Base-by-base conservation (phyloP, 2,888 invertebrate genomes). In the Anticlea derivata region DNA sequence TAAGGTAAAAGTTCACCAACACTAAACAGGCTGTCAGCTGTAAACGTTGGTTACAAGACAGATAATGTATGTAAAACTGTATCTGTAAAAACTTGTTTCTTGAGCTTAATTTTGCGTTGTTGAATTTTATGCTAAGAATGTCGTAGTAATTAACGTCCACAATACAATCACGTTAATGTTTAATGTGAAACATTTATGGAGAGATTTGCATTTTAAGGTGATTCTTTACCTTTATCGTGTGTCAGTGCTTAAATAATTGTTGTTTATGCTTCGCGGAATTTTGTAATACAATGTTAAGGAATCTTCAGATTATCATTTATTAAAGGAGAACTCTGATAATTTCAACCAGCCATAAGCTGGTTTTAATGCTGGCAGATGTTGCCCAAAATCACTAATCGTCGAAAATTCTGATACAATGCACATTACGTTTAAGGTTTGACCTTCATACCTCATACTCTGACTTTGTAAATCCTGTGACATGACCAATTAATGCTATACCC, bases 61-160 rank as follows among this genome's bases (percentile, higher is more conserved):
- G 5, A 10, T 11, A 20, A 1, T 22, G 1, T 20, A 7, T 22
- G 7, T 4, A 20, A 39, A 39, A 17, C n/a, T 17, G 2, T 17
- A 17, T 12, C 11, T 22, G 1, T 10, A 23, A 23, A 2, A 11
- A 7, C 8, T 12, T 8, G 30, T 33, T 23, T 8, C 6, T 13
- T 8, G 13, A 31, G 1, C 31, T n/a, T 13, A 8, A 22, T 22
- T 33, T 41, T 33, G 6, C 6, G 5, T 41, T 31, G 11, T 8
- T 41, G n/a, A 2, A n/a, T 33, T 31, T 41, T 6, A 7, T 22
- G 22, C 30, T 24, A 5, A 80, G 80, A 82, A 85, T 85, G 85
- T 84, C 80, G 73, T 58, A 73, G 79, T 83, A 85, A 86, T 87
- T 87, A 87, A 85, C 77, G 76, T 78, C 72, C 61, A 73, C 71